Evolutionary conservation across 2,113 vertebrate genomes (phyloP), one percentile per base, ranked within the genome.

Genomic region (Rhombomys opimus): DNA sequence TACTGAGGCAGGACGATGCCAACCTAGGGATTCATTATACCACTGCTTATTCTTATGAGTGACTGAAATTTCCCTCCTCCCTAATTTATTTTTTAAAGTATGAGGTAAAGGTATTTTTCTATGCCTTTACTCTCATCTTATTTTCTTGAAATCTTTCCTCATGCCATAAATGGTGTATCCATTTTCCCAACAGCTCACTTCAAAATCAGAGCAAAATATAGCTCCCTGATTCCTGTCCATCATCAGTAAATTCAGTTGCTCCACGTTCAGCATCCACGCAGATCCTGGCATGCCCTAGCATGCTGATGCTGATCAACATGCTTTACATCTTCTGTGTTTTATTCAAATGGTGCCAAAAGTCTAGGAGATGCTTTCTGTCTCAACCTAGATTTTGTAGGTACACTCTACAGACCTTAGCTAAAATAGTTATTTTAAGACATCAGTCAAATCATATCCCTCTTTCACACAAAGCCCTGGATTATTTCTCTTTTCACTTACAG

Each of bases 401-500:
- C 9, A 22, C 11, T 35, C 41, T 46, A 50, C n/a, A 22, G 75
- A 88, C 15, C 12, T 38, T 46, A 81, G 75, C 27, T 52, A 52
- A 23, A 82, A 63, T 17, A 57, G 78, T 38, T 57, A 46, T 77
- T 57, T 57, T 57, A 57, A 57, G 84, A 80, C 15, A 59, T 13
- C 68, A 87, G 88, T 54, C n/a, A 76, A 59, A 61, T 76, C 67
- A 80, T 5, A 72, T 41, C 10, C 14, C 46, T 77, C 52, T 94
- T 89, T 88, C 38, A 75, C 50, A 70, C 72, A 82, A 14, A 20
- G 18, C n/a, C 68, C 38, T 87, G 68, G 54, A 35, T 91, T 75
- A 67, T 46, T 87, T 87, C 46, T 67, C 80, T 78, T 92, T 72
- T 91, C 23, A 7, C 77, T 91, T 70, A 25, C 61, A 78, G 84